Conservation (phyloP, 1,140 invertebrate genomes). For the Macrobrachium nipponense region DNA sequence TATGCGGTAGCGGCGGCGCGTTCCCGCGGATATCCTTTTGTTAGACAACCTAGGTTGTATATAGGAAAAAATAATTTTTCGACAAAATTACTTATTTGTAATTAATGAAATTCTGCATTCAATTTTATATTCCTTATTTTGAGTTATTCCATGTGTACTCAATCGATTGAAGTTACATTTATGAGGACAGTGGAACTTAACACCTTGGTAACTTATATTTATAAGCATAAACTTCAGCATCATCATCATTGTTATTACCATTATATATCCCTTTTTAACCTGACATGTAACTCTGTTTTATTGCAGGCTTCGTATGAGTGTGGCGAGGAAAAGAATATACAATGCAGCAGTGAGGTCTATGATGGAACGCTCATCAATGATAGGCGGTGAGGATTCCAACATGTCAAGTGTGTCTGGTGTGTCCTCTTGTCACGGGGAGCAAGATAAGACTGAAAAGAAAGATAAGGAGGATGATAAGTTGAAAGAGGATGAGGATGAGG, state of each 20-base stretch:
- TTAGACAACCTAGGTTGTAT: too few relatives aligned
- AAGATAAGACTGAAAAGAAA: conserved; percentile 57
- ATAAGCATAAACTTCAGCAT: background rate
- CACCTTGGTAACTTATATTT: too few relatives aligned
- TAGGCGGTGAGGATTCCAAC: conserved; percentile 60
- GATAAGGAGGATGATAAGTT: conserved; percentile 55
- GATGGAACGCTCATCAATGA: conserved; percentile 38
- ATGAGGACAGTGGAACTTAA: too few relatives aligned
- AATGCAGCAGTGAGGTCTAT: conserved; percentile 57
- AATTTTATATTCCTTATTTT: too few relatives aligned
- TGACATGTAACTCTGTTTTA: background rate
- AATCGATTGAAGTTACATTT: too few relatives aligned
- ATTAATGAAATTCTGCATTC: background rate
- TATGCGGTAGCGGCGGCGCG: too few relatives aligned
- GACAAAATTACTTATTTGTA: too few relatives aligned
- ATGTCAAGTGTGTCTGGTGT: conserved; percentile 59
- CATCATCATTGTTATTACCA: background rate
- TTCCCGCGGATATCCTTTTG: too few relatives aligned
- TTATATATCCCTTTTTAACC: background rate
- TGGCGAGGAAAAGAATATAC: conserved; percentile 62
- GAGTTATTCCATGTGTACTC: too few relatives aligned
- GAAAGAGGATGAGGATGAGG: conserved; percentile 64
- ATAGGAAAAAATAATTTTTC: too few relatives aligned
- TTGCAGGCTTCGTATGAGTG: conserved; percentile 50
- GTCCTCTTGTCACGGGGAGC: conserved; percentile 41